Conservation (phyloP, 2,113 vertebrate genomes). For the Rousettus leschenaultii region DNA sequence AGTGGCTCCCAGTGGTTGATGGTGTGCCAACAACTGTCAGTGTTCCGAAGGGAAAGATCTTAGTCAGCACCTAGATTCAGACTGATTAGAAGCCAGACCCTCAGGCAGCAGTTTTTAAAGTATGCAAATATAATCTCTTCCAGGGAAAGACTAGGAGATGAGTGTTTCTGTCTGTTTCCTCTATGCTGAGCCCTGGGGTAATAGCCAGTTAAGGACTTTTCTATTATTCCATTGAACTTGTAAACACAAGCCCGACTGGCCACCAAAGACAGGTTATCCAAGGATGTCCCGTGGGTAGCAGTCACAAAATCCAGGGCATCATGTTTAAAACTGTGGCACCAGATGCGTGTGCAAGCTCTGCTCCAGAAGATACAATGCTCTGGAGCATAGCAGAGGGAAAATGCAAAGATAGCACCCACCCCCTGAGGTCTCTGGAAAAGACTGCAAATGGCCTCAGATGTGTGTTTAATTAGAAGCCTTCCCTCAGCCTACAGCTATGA, state of each 20-base stretch:
- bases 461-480: neutral
- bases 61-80: neutral
- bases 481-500: neutral
- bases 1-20: neutral
- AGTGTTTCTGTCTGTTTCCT: neutral
- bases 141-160: neutral
- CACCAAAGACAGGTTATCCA: neutral
- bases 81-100: neutral
- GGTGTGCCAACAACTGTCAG: neutral
- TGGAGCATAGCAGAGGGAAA: neutral
- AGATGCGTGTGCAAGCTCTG: neutral
- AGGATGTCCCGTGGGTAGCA: neutral
- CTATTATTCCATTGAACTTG: neutral
- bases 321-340: neutral
- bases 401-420: neutral
- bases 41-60: neutral
- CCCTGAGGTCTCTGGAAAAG: neutral
- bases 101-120: neutral
- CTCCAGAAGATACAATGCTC: neutral
- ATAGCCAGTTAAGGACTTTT: neutral
- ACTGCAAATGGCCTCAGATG: neutral
- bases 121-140: neutral
- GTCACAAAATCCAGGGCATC: neutral
- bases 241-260: neutral
- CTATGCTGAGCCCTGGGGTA: neutral